These are phyloP conservation scores for Octopus sinensis DNA, from an alignment of 1,140 invertebrate genomes.

Conservation along the genomic window DNA sequence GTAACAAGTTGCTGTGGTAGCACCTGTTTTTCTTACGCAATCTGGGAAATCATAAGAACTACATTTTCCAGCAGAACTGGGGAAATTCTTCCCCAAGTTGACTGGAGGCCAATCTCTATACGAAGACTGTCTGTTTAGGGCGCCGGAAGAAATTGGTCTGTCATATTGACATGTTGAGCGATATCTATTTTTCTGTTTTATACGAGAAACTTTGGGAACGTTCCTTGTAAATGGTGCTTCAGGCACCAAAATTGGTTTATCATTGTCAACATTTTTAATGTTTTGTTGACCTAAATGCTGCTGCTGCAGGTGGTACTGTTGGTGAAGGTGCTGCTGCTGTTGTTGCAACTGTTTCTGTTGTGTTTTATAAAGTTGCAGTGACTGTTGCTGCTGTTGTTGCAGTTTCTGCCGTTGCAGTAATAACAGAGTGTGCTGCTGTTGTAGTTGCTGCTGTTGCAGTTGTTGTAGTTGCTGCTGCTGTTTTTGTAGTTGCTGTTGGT, in stretches of 20 bases:
- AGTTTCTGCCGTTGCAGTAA: too few relatives aligned
- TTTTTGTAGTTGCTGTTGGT: too few relatives aligned
- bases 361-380: not conserved
- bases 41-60: constrained; percentile 5
- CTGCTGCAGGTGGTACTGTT: not conserved
- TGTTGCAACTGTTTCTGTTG: not conserved
- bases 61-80: constrained; percentile 9
- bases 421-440: too few relatives aligned
- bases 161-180: constrained; percentile 3
- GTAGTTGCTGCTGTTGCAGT: too few relatives aligned
- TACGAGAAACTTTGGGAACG: not conserved
- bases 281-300: not conserved
- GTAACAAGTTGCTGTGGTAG: not conserved
- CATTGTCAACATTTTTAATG: not conserved
- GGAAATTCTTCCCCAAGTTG: constrained; percentile 2
- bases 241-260: not conserved
- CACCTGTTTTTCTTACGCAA: not conserved
- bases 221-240: not conserved
- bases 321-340: not conserved
- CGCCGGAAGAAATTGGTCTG: not conserved
- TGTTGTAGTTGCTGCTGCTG: too few relatives aligned
- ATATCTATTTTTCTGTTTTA: constrained; percentile 8
- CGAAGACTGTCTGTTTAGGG: not conserved
- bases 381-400: not conserved
- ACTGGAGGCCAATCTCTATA: constrained; percentile 6